Percentiles rank a stretch among this genome's conserved stretches.
phyloP scores from a whole-genome alignment of 1,140 invertebrate species.

The Ooceraea biroi region DNA sequence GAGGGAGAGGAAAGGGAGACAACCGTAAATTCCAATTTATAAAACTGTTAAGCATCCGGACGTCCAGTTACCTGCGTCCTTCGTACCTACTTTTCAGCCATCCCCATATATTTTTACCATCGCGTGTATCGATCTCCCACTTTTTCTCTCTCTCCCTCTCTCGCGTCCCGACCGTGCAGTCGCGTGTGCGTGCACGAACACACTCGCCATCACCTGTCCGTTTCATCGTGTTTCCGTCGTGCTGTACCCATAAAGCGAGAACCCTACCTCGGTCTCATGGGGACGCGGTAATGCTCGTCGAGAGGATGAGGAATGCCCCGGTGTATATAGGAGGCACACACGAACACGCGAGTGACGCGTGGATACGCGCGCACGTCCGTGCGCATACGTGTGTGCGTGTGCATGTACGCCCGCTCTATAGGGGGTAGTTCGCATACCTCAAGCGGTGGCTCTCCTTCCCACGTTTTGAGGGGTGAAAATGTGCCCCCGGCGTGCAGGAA shows the following conservation, averaged over 20 bases:
- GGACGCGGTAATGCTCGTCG: slow-evolving; percentile 71
- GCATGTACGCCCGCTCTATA: slow-evolving; percentile 27
- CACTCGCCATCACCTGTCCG: slow-evolving; percentile 76
- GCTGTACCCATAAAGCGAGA: slow-evolving; percentile 74
- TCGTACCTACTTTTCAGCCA: slow-evolving; percentile 64
- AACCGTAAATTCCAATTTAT: slow-evolving; percentile 81
- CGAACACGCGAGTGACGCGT: background rate
- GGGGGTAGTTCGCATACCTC: slow-evolving; percentile 76
- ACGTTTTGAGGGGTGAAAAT: slow-evolving; percentile 78
- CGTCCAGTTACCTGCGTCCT: slow-evolving; percentile 63
- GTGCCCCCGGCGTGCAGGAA: slow-evolving; percentile 73
- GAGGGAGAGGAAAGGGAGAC: slow-evolving; percentile 30
- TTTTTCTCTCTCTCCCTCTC: slow-evolving; percentile 52
- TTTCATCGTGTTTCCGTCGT: slow-evolving; percentile 72
- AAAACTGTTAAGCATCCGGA: slow-evolving; percentile 77
- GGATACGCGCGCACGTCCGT: background rate
- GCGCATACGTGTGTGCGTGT: slow-evolving; percentile 2
- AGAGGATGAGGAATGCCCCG: slow-evolving; percentile 74
- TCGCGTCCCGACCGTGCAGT: slow-evolving; percentile 33
- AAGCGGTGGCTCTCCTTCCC: slow-evolving; percentile 76
- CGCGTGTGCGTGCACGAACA: slow-evolving; percentile 60
- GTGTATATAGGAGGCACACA: slow-evolving; percentile 47
- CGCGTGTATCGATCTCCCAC: slow-evolving; percentile 68
- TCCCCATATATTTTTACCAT: slow-evolving; percentile 63
- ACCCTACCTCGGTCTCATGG: slow-evolving; percentile 70